Evolutionary conservation across 2,888 invertebrate genomes (phyloP), one percentile per base, ranked within the genome.

Genomic region (Zootermopsis nevadensis): DNA sequence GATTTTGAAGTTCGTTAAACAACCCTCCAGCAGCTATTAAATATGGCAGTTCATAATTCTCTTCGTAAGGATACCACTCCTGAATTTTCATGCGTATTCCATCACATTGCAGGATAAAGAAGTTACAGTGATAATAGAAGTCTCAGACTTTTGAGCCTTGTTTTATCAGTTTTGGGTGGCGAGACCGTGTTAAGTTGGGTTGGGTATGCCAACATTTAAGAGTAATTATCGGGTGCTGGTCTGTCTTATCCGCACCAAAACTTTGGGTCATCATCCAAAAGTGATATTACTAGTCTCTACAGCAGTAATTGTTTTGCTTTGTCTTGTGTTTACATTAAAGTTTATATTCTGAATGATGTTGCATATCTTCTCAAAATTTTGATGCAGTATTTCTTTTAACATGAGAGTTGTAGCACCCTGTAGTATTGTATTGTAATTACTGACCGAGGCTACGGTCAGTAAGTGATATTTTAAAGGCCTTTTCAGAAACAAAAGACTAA

Each of bases 381-480:
- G 69, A 69, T 31, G 33, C 30, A 30, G 30, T 6, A 7, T 8
- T 42, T 66, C 12, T 33, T 69, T 69, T 60, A n/a, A n/a, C 15
- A 38, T 3, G 15, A 74, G 10, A 38, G 27, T 60, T 22, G 38
- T 35, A 79, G 27, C 12, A 31, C 53, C 77, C 12, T 79, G n/a
- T n/a, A n/a, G n/a, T n/a, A n/a, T n/a, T n/a, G 27, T 38, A 22
- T 24, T 60, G 66, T 79, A 38, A 38, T 66, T 79, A 66, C 79
- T 79, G 79, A 12, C 38, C 79, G 35, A 55, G 33, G 27, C 2
- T 66, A n/a, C 66, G 79, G 79, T 79, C 79, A 79, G 79, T 79
- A 79, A 22, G 79, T 79, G 79, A 79, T 79, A 79, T 79, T 79
- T 79, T 55, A 77, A 79, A 79, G 79, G 79, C 79, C 79, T 79